Evolutionary conservation across 2,113 vertebrate species (phyloP), one percentile per base, ranked within the genome.

Genomic region (Bubo scandiacus): DNA sequence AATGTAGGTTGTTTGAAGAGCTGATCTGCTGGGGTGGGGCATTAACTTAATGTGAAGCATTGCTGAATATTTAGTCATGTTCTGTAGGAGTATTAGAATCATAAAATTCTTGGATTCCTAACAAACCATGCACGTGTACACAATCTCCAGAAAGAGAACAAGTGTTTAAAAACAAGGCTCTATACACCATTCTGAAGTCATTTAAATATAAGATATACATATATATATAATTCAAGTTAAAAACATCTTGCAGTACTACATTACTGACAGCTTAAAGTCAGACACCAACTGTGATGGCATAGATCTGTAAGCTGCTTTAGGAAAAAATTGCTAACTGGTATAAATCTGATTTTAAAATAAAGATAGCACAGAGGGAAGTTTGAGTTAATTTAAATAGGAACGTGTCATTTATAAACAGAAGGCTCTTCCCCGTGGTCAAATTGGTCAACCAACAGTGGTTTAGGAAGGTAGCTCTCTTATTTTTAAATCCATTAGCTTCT

Each of bases 41-140:
- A 94, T 82, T 55, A 94, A 80, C 72, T 96, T 97, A 96, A 97
- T 92, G 94, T 94, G 90, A 88, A 96, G 62, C 94, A 92, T 90
- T 97, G 91, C 59, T 97, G 94, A 96, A 96, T 92, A 86, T 96
- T 97, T 97, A 97, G 97, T 97, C 97, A 97, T 89, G 73, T 96
- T 97, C 90, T 6, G 87, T 96, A 94, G 96, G 95, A 94, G 86
- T 95, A 92, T 85, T 74, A 94, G 94, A 97, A 97, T 86, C 90
- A 92, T 47, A 95, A 92, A 97, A 92, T 94, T 94, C 80, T 95
- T 97, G 88, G 94, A 97, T 97, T 96, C 78, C 54, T 95, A 94
- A 75, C 96, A 96, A 96, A 93, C 54, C 81, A 21, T 94, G 92
- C 94, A 97, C 74, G 30, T 96, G 95, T 89, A 61, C 83, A 61